A percentile compares a stretch with the other conserved stretches of the same genome.
Conservation (phyloP, 2,888 invertebrate genomes). For the Agriopis aurantiaria region DNA sequence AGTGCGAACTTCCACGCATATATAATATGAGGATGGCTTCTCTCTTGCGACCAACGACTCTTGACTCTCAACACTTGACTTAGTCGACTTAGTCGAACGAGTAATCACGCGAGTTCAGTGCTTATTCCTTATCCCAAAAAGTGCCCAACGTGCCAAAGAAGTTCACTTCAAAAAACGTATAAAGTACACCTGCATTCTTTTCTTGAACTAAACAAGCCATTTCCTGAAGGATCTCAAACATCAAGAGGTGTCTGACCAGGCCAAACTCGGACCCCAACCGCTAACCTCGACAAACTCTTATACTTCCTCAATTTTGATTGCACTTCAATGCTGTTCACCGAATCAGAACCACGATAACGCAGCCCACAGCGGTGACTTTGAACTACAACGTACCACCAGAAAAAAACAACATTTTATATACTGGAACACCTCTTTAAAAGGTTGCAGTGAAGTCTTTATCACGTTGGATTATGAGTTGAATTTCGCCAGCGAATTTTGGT, state of each 20-base stretch:
- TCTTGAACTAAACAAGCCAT: not conserved
- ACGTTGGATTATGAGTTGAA: slow-evolving; percentile 1
- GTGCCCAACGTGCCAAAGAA: too few species aligned
- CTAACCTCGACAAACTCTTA: slow-evolving; percentile 20
- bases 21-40: too few species aligned
- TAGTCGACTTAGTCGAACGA: too few species aligned
- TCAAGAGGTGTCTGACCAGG: slow-evolving; percentile 18
- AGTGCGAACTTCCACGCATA: too few species aligned
- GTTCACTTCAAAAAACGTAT: too few species aligned
- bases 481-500: slow-evolving; percentile 14
- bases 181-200: too few species aligned
- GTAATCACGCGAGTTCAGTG: too few species aligned
- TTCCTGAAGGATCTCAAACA: not conserved
- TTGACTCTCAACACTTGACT: too few species aligned
- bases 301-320: slow-evolving; percentile 45
- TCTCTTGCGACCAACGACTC: too few species aligned
- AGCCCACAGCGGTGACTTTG: slow-evolving; percentile 74
- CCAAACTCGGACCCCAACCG: slow-evolving; percentile 12
- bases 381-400: slow-evolving; percentile 50
- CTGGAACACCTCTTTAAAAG: not conserved
- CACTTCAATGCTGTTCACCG: slow-evolving; percentile 44
- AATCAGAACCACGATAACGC: slow-evolving; percentile 41
- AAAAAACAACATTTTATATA: slow-evolving; percentile 23
- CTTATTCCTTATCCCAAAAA: too few species aligned
- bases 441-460: not conserved